Percentiles rank a stretch among this genome's conserved stretches.
These are phyloP conservation scores for Phoxinus dragarum DNA, from an alignment of 2,797 vertebrate species.

Conservation along the genomic window DNA sequence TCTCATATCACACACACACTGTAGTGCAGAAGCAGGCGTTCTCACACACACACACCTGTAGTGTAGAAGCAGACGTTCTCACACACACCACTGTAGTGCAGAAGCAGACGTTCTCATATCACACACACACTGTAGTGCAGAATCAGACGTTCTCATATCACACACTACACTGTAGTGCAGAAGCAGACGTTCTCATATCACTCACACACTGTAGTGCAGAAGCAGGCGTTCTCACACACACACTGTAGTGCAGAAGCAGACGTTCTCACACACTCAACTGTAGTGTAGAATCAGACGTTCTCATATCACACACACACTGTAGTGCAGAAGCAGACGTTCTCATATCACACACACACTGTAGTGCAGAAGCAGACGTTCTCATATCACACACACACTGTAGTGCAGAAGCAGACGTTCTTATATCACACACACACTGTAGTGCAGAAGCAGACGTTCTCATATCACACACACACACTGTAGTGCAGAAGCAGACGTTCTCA, in stretches of 20 bases:
- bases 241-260: too few species aligned
- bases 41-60: background rate
- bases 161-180: background rate
- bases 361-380: background rate
- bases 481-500: background rate
- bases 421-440: background rate
- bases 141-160: background rate
- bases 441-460: background rate
- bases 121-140: background rate
- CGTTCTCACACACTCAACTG: background rate
- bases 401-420: background rate
- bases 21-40: background rate
- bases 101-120: background rate
- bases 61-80: background rate
- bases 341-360: background rate
- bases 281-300: background rate
- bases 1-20: background rate
- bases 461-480: background rate
- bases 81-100: background rate
- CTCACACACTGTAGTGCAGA: background rate
- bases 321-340: background rate
- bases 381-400: background rate
- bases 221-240: background rate
- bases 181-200: background rate
- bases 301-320: background rate